Conservation (phyloP, 2,888 invertebrate genomes). For the Acrobasis consociella region DNA sequence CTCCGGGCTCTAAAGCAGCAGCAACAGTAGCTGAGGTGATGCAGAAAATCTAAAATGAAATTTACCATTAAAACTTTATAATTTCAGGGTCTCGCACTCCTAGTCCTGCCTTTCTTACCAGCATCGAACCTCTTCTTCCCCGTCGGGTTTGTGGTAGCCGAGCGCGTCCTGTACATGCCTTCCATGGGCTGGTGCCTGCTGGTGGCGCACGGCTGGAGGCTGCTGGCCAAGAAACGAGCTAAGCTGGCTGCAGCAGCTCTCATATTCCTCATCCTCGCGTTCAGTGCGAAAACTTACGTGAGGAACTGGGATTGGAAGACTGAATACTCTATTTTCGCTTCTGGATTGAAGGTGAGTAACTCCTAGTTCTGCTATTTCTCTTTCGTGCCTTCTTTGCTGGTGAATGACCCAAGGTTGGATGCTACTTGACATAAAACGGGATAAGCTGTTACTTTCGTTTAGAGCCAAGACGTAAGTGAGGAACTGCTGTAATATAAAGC, state of each 20-base stretch:
- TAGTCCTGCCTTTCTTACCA: constrained; percentile 95
- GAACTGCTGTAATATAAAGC: no score
- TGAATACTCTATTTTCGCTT: constrained; percentile 96
- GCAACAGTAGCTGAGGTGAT: no score
- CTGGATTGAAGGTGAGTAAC: constrained; percentile 86
- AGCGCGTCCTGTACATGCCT: constrained; percentile 97
- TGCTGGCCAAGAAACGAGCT: constrained; percentile 85
- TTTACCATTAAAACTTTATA: constrained; percentile 25
- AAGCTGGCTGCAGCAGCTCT: constrained; percentile 86
- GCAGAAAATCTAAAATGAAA: background rate
- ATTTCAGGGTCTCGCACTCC: constrained; percentile 91
- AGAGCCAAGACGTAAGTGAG: no score
- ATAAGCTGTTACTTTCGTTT: no score
- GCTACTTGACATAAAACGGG: no score
- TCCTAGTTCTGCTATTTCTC: no score
- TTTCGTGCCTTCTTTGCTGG: no score
- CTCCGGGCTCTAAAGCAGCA: no score
- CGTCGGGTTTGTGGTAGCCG: constrained; percentile 98
- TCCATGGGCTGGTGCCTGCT: constrained; percentile 98
- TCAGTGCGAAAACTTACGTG: constrained; percentile 92
- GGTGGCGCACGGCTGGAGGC: constrained; percentile 92
- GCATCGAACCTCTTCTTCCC: constrained; percentile 99
- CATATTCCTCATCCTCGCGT: constrained; percentile 88
- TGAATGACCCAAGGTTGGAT: no score
- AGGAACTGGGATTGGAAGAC: constrained; percentile 97